Conservation (phyloP, 2,888 invertebrate genomes). For the Brachypalpus laphriformis region DNA sequence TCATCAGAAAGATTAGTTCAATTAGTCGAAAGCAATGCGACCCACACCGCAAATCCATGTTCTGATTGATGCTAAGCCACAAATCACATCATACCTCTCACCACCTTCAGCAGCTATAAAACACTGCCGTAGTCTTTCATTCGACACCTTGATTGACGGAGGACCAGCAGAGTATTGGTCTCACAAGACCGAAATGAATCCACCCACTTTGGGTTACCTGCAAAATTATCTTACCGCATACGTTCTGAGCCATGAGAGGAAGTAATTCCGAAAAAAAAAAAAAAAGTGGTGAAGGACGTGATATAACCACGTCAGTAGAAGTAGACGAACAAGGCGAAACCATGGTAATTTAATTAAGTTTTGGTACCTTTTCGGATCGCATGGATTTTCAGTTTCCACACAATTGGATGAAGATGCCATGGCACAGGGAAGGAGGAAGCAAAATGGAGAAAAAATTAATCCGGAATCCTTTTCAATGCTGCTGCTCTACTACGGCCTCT, state of each 20-base stretch:
- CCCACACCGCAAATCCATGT: constrained; percentile 13
- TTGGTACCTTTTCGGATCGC: neutral
- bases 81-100: constrained; percentile 2
- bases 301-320: neutral
- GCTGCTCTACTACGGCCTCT: too few species aligned
- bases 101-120: neutral
- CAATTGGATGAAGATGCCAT: neutral
- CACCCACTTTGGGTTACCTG: neutral
- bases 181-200: neutral
- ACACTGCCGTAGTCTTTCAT: neutral
- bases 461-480: constrained; percentile 10
- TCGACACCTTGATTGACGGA: neutral
- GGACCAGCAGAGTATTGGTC: neutral
- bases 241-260: neutral
- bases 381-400: neutral
- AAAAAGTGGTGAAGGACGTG: neutral
- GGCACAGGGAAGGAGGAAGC: neutral
- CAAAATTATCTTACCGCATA: constrained; percentile 13
- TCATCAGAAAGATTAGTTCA: constrained; percentile 45
- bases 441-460: neutral
- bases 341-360: constrained; percentile 43
- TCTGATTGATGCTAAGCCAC: constrained; percentile 39
- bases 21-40: constrained; percentile 53
- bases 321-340: neutral
- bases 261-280: neutral